Conservation (phyloP, 2,797 vertebrate genomes). For the Premnoplex brunnescens region DNA sequence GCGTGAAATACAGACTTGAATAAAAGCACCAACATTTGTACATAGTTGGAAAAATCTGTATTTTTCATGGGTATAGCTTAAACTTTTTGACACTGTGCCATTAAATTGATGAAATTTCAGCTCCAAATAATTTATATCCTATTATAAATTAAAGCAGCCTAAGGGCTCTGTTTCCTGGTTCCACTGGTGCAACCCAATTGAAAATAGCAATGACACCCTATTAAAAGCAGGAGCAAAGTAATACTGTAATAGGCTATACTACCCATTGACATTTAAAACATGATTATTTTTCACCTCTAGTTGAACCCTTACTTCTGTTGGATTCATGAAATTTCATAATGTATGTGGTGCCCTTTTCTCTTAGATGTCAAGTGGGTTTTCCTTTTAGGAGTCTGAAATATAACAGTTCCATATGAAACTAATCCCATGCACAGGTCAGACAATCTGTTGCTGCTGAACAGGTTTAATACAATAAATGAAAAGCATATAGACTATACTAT, state of each 20-base stretch:
- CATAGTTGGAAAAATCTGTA: neutral
- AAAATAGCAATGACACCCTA: neutral
- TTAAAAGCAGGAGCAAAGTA: neutral
- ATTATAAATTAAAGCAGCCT: neutral
- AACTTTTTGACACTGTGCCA: neutral
- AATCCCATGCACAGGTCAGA: neutral
- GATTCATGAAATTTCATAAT: neutral
- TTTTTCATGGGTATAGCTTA: neutral
- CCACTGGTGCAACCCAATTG: neutral
- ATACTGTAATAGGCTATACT: neutral
- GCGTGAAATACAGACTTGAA: neutral
- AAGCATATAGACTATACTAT: neutral
- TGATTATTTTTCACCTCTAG: conserved; percentile 10
- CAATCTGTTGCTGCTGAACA: neutral
- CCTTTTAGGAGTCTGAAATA: neutral
- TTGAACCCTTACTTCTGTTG: neutral
- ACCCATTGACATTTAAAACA: neutral
- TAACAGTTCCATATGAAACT: neutral
- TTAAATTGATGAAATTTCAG: neutral
- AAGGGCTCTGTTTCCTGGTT: neutral
- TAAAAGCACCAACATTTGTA: neutral
- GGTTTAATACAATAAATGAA: neutral
- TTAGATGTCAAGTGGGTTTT: neutral
- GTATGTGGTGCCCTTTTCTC: neutral
- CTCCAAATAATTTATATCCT: neutral